Percentiles rank a stretch among this genome's conserved stretches.
phyloP scores from a whole-genome alignment of 2,113 vertebrate species.

The Pterocles burchelli region DNA sequence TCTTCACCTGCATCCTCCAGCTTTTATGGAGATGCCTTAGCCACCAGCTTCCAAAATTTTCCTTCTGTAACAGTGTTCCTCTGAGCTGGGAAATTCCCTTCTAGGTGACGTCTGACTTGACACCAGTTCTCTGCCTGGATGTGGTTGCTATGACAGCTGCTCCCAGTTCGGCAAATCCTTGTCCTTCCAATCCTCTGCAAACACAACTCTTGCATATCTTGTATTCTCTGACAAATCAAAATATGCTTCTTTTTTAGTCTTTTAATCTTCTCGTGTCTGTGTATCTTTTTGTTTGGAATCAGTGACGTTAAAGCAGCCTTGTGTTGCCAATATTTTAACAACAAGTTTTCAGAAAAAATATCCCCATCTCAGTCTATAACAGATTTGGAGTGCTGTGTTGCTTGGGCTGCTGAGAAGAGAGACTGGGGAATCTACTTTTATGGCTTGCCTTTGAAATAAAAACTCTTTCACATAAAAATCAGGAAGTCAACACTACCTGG shows the following conservation, averaged over 20 bases:
- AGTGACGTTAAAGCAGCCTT: neutral
- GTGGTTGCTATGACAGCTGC: slow-evolving; percentile 17
- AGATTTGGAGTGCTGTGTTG: neutral
- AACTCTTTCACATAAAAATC: slow-evolving; percentile 10
- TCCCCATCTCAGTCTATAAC: neutral
- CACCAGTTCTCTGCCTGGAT: neutral
- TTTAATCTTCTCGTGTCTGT: neutral
- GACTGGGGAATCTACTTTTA: neutral
- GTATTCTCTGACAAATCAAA: slow-evolving; percentile 4
- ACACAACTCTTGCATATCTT: neutral
- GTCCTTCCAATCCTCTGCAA: neutral
- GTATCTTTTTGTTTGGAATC: slow-evolving; percentile 38
- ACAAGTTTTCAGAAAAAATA: slow-evolving; percentile 11
- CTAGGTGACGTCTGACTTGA: neutral
- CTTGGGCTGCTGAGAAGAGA: slow-evolving; percentile 1
- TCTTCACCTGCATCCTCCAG: neutral
- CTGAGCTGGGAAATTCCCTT: neutral
- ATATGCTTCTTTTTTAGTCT: slow-evolving; percentile 2
- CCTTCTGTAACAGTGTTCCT: neutral
- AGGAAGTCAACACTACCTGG: neutral
- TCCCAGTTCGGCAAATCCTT: neutral
- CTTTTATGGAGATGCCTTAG: neutral
- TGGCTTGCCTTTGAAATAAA: slow-evolving; percentile 25
- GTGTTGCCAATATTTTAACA: slow-evolving; percentile 13
- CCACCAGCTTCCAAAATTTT: neutral